A percentile compares a stretch with the other conserved stretches of the same genome.
phyloP scores from a whole-genome alignment of 2,113 vertebrate genomes.

The Arenaria interpres region DNA sequence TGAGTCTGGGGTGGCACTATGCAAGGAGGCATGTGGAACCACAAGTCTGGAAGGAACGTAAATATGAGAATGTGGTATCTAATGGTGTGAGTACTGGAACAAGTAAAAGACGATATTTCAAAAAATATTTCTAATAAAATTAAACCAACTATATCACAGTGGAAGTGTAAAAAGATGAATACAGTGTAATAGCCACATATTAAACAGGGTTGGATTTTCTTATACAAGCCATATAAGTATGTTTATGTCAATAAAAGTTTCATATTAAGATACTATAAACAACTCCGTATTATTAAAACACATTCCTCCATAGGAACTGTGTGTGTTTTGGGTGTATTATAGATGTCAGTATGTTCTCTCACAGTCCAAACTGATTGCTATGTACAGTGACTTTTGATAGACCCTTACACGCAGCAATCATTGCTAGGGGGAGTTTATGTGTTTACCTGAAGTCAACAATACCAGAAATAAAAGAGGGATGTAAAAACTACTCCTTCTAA shows the following conservation, averaged over 20 bases:
- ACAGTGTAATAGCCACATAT: not conserved
- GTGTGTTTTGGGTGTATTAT: not conserved
- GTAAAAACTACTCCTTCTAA: not conserved
- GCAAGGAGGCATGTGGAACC: not conserved
- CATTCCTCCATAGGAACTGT: not conserved
- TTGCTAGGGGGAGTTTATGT: not conserved
- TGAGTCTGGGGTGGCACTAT: not conserved
- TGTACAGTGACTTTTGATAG: not conserved
- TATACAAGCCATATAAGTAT: not conserved
- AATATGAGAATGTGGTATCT: not conserved
- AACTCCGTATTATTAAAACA: not conserved
- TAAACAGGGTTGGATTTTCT: not conserved
- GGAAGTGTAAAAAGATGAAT: not conserved
- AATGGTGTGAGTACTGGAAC: not conserved
- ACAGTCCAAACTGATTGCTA: not conserved
- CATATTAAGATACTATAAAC: not conserved
- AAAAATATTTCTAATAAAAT: not conserved
- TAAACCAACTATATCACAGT: not conserved
- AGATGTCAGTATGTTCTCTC: not conserved
- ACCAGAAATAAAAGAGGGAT: not conserved
- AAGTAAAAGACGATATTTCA: rapidly evolving
- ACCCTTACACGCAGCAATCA: not conserved
- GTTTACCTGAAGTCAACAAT: not conserved
- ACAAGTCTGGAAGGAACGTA: not conserved
- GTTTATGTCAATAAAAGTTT: not conserved